These are phyloP conservation scores for Myiotriccus ornatus DNA, from an alignment of 2,797 vertebrate genomes.

Conservation along the genomic window DNA sequence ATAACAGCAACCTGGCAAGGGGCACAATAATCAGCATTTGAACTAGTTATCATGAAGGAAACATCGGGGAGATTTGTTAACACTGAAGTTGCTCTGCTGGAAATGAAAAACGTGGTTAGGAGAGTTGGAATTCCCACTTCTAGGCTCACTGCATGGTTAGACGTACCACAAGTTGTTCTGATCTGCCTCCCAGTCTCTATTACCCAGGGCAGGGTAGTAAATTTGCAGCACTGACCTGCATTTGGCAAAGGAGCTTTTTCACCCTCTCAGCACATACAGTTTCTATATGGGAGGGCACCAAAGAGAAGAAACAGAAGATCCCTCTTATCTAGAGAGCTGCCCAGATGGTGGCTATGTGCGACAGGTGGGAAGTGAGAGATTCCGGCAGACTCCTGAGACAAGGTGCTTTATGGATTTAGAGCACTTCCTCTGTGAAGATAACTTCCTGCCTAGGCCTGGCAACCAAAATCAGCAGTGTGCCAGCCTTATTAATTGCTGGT, in stretches of 20 bases:
- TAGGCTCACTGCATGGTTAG: background rate
- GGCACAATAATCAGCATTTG: background rate
- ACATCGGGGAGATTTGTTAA: background rate
- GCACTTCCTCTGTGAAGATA: background rate
- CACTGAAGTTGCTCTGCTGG: background rate
- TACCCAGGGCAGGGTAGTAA: background rate
- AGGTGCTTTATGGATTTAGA: background rate
- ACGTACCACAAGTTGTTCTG: background rate
- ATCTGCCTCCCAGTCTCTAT: background rate
- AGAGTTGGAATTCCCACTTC: background rate
- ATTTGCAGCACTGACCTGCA: background rate
- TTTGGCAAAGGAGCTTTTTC: background rate
- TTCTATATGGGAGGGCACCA: background rate
- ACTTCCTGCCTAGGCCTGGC: background rate
- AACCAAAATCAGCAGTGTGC: background rate
- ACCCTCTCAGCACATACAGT: background rate
- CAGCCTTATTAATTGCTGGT: background rate
- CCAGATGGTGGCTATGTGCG: accelerated
- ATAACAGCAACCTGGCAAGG: background rate
- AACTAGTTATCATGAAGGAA: background rate
- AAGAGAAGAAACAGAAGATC: background rate
- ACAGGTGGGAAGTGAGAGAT: background rate
- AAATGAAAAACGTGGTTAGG: background rate
- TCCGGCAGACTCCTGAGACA: background rate
- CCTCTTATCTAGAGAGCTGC: background rate